Evolutionary conservation across 2,888 invertebrate species (phyloP), one percentile per base, ranked within the genome.

Genomic region (Podabrus alpinus): DNA sequence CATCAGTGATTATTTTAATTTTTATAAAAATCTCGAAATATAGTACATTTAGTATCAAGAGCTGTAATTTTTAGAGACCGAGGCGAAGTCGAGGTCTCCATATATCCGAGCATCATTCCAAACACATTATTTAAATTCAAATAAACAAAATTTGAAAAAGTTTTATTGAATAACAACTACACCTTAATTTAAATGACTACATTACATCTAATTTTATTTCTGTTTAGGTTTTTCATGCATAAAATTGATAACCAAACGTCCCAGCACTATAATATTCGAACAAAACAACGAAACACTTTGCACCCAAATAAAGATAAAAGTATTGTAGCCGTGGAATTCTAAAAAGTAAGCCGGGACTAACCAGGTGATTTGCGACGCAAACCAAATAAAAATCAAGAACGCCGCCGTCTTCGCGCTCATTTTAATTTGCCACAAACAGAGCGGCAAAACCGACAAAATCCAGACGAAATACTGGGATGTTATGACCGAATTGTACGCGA

Each of bases 381-480:
- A 82, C 95, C 95, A 96, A 24, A 92, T 83, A 0, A 86, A 72
- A 45, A 88, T 82, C 15, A 94, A 85, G 9, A 91, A 81, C 0
- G 91, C 72, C 0, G 90, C 89, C 73, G 88, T 87, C 10, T 85
- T 86, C 9, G 88, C 82, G 3, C 90, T 87, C 75, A 93, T 88
- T 77, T 89, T 89, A 24, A 97, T 90, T 83, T 92, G 91, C 79
- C 94, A 94, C 0, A 94, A 87, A 74, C 95, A 92, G 17, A 97
- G 83, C 0, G 99, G 99, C 15, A 99, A 86, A 9, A 99, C 86
- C 1, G 96, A 94, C 74, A 99, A 87, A 84, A 97, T 97, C 99
- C 99, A 99, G 68, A 99, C 91, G 82, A 98, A 98, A 86, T 98
- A 98, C 85, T 98, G 99, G 5, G 98, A 97, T 0, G 99, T 99